Evolutionary conservation across 2,113 vertebrate genomes (phyloP).

Genomic region (Myotis brandtii): DNA sequence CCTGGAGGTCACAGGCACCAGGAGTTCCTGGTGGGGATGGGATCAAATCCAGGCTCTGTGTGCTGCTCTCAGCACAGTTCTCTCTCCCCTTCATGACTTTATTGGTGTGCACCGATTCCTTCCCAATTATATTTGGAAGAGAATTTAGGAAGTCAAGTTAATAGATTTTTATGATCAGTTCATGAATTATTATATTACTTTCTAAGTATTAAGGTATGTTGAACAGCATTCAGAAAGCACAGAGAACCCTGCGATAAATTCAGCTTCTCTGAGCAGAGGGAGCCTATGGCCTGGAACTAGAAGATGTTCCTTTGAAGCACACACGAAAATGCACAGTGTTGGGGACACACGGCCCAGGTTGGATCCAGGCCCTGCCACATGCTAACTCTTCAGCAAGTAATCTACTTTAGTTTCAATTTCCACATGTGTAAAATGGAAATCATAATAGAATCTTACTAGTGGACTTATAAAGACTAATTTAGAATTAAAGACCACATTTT

Average conservation of each 20-base stretch:
- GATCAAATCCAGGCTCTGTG: not conserved
- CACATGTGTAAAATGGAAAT: not conserved
- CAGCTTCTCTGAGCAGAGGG: not conserved
- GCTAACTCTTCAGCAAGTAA: not conserved
- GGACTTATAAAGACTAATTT: not conserved
- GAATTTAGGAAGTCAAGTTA: not conserved
- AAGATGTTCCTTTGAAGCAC: not conserved
- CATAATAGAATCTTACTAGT: not conserved
- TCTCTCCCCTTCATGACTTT: not conserved
- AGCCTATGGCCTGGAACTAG: not conserved
- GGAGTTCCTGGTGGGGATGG: too few species aligned
- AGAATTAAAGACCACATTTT: not conserved
- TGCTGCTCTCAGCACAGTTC: not conserved
- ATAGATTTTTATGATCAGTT: not conserved
- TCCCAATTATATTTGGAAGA: conserved; percentile 42
- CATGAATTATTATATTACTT: not conserved
- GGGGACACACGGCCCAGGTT: not conserved
- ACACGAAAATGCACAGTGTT: not conserved
- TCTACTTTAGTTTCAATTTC: not conserved
- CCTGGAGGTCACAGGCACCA: not conserved
- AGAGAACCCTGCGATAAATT: not conserved
- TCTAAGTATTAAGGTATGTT: not conserved
- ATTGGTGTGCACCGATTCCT: not conserved
- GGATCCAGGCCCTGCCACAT: not conserved
- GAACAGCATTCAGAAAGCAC: not conserved